These are phyloP conservation scores for Drosophila nigritarsus DNA, from an alignment of 2,888 invertebrate species.

Conservation along the genomic window DNA sequence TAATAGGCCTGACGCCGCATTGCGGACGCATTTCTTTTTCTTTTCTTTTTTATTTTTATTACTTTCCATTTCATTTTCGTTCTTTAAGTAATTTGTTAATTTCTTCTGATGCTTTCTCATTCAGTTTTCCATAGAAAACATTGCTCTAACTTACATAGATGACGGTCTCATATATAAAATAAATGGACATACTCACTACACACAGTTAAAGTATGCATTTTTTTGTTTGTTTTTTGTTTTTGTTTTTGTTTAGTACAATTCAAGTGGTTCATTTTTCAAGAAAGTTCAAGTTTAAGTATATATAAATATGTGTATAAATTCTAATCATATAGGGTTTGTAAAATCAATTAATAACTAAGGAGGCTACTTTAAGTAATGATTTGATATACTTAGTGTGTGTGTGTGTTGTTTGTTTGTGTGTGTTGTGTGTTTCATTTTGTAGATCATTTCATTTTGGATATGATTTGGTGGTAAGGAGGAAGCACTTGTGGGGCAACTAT, in stretches of 20 bases:
- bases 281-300: constrained; percentile 45
- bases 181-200: constrained; percentile 47
- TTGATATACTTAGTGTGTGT: constrained; percentile 54
- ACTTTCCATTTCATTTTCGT: constrained; percentile 29
- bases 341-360: constrained; percentile 69
- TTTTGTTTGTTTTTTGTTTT: not conserved
- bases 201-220: constrained; percentile 33
- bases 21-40: constrained; percentile 33
- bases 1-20: constrained; percentile 73
- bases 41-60: not conserved
- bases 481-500: constrained; percentile 72
- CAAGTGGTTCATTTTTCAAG: constrained; percentile 48
- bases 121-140: constrained; percentile 45
- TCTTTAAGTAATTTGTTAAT: constrained; percentile 40
- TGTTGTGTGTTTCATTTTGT: constrained; percentile 18
- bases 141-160: constrained; percentile 60
- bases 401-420: constrained; percentile 6
- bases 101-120: constrained; percentile 13
- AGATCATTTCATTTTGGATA: constrained; percentile 40
- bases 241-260: constrained; percentile 40
- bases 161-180: constrained; percentile 47
- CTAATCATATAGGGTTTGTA: constrained; percentile 57
- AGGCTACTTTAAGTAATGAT: constrained; percentile 74
- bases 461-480: constrained; percentile 66
- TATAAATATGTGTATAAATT: constrained; percentile 52